phyloP scores from a whole-genome alignment of 2,113 vertebrate genomes.

The Elephantulus edwardii region DNA sequence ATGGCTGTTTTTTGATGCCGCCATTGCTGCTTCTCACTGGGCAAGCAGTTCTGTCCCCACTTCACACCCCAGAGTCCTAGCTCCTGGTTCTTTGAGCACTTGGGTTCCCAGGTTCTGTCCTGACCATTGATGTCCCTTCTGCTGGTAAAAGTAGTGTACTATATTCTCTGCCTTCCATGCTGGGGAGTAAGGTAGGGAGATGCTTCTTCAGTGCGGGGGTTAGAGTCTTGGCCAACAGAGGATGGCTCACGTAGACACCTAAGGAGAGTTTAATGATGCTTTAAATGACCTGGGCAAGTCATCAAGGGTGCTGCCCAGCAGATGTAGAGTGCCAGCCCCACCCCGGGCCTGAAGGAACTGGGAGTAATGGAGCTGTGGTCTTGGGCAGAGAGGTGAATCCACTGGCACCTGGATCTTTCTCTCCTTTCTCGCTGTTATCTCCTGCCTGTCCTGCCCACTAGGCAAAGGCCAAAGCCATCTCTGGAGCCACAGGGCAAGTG shows the following conservation, averaged over 20 bases:
- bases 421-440: background rate
- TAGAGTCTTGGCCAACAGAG: too few relatives aligned
- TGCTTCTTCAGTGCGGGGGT: background rate
- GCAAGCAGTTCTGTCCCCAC: fast-evolving
- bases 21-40: background rate
- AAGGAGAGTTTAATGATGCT: background rate
- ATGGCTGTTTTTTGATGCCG: background rate
- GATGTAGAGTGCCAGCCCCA: background rate
- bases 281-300: background rate
- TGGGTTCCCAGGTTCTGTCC: background rate
- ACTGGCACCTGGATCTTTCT: background rate
- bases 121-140: background rate
- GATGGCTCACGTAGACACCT: background rate
- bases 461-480: background rate
- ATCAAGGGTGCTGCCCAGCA: background rate
- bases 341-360: background rate
- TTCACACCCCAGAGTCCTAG: background rate
- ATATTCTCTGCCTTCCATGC: background rate
- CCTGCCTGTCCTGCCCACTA: background rate
- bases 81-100: background rate
- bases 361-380: background rate
- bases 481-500: background rate
- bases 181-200: background rate
- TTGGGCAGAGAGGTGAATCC: background rate
- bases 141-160: background rate